Conservation (phyloP, 2,113 vertebrate species). For the Peucedramus taeniatus region DNA sequence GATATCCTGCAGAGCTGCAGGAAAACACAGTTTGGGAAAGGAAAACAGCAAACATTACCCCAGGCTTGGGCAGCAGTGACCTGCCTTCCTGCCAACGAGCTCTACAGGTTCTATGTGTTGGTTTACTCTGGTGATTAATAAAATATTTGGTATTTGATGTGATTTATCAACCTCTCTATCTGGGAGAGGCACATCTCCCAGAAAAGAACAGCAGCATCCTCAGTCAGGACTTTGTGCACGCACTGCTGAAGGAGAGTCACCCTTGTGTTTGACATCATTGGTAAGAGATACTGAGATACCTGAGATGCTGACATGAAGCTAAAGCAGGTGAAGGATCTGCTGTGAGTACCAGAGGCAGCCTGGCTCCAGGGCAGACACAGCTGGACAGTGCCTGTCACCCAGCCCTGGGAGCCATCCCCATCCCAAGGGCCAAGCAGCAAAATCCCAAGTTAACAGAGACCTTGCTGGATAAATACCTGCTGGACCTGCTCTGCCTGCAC, state of each 20-base stretch:
- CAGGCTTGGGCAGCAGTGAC: background rate
- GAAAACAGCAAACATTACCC: background rate
- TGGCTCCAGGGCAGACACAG: background rate
- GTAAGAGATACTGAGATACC: rapidly evolving
- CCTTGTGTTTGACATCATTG: rapidly evolving
- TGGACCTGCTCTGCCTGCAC: rapidly evolving
- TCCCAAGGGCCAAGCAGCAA: background rate
- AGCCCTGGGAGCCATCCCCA: background rate
- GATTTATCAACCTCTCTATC: background rate
- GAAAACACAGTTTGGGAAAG: background rate
- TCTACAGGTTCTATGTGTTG: background rate
- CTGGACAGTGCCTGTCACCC: background rate
- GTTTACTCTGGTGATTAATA: background rate
- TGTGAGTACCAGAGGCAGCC: background rate
- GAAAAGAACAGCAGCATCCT: background rate
- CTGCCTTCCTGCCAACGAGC: background rate
- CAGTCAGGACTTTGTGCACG: background rate
- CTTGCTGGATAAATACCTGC: background rate
- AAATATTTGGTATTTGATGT: background rate
- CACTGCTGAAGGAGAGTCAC: rapidly evolving
- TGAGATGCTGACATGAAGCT: rapidly evolving
- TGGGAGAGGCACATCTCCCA: background rate
- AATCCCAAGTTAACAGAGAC: background rate
- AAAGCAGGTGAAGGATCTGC: background rate
- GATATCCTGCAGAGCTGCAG: background rate